phyloP scores from a whole-genome alignment of 2,113 vertebrate species.

The Seriola quinqueradiata region DNA sequence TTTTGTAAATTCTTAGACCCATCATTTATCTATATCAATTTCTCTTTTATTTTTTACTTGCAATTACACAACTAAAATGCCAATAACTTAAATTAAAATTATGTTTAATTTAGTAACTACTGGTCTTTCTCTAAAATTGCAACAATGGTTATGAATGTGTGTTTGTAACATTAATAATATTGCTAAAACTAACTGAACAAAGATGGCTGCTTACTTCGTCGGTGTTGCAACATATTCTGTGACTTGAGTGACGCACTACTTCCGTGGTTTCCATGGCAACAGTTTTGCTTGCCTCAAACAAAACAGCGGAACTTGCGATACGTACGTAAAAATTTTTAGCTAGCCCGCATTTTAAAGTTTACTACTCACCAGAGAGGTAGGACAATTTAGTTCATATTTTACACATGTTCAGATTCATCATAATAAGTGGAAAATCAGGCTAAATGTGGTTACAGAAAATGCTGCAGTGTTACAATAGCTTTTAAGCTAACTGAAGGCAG shows the following conservation, averaged over 20 bases:
- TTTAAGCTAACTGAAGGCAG: slow-evolving; percentile 5
- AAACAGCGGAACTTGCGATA: background rate
- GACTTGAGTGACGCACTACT: background rate
- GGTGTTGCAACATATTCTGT: slow-evolving; percentile 15
- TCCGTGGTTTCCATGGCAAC: slow-evolving; percentile 71
- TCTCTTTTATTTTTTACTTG: background rate
- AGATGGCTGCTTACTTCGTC: background rate
- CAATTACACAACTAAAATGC: background rate
- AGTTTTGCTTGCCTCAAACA: slow-evolving; percentile 41
- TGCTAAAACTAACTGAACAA: background rate
- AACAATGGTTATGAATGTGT: background rate
- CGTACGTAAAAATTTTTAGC: background rate
- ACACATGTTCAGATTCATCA: background rate
- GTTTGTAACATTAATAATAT: background rate
- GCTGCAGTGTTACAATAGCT: background rate
- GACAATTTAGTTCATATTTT: background rate
- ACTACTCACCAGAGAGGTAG: slow-evolving; percentile 22
- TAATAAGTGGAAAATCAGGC: background rate
- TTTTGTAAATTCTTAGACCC: background rate
- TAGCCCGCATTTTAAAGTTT: background rate
- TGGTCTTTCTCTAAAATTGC: background rate
- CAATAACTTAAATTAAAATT: background rate
- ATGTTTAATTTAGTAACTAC: background rate
- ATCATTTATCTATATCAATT: background rate
- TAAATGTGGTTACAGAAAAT: background rate